Percentiles rank a stretch among this genome's conserved stretches.
These are phyloP conservation scores for Achlya flavicornis DNA, from an alignment of 2,888 invertebrate genomes.

Conservation along the genomic window DNA sequence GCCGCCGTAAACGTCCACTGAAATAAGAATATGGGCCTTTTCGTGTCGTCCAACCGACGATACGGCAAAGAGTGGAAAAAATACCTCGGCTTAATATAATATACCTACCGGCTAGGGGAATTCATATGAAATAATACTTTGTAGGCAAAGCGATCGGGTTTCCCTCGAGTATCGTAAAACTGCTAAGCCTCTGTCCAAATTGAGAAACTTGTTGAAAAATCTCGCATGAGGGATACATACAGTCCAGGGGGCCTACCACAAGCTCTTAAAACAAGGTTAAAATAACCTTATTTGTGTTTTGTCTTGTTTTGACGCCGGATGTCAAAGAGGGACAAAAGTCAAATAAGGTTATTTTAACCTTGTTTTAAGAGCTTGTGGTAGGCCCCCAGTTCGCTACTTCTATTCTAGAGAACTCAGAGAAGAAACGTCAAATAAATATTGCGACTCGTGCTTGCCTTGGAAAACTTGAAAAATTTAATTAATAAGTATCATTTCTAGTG, in stretches of 20 bases:
- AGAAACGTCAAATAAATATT: neutral
- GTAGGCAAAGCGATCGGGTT: conserved; percentile 70
- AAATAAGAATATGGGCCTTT: conserved; percentile 64
- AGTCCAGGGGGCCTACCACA: conserved; percentile 24
- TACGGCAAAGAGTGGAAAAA: conserved; percentile 51
- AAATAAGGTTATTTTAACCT: too few species aligned
- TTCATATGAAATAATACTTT: conserved; percentile 76
- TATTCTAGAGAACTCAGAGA: neutral
- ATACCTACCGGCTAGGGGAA: conserved; percentile 58
- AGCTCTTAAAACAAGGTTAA: too few species aligned
- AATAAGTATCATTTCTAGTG: neutral
- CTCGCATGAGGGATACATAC: conserved; percentile 57
- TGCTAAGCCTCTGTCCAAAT: conserved; percentile 72
- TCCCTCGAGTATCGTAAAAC: conserved; percentile 70
- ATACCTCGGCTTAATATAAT: conserved; percentile 57
- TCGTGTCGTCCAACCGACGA: conserved; percentile 53
- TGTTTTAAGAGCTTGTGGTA: too few species aligned
- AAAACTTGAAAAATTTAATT: neutral
- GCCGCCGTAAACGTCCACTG: conserved; percentile 57
- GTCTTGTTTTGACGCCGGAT: too few species aligned
- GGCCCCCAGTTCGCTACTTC: too few species aligned
- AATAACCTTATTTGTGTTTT: too few species aligned
- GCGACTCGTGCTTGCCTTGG: neutral
- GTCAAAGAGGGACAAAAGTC: too few species aligned
- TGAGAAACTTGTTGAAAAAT: conserved; percentile 77